These are phyloP conservation scores for Dendrocincla tyrannina DNA, from an alignment of 2,797 vertebrate genomes.

Conservation along the genomic window DNA sequence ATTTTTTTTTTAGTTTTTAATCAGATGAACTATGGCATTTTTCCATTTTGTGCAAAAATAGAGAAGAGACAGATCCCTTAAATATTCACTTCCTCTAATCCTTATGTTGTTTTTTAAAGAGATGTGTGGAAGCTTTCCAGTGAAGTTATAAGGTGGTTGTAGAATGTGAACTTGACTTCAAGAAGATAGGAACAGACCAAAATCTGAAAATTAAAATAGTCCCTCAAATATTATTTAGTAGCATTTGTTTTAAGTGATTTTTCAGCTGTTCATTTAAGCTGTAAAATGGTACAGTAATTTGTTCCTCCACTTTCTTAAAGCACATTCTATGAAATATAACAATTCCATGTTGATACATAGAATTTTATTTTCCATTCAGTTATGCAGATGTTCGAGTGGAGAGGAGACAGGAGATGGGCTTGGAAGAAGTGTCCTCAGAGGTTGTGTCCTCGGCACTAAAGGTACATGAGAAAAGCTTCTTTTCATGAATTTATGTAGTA, in stretches of 20 bases:
- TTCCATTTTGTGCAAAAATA: background rate
- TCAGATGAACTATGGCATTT: background rate
- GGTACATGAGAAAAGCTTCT: constrained; percentile 53
- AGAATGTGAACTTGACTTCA: background rate
- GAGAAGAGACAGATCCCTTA: background rate
- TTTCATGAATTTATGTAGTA: background rate
- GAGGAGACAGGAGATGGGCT: constrained; percentile 76
- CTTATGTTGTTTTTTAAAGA: background rate
- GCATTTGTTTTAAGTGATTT: background rate
- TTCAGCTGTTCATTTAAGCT: background rate
- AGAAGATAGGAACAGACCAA: background rate
- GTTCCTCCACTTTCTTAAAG: background rate
- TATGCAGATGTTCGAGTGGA: constrained; percentile 82
- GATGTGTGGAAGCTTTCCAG: background rate
- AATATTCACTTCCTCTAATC: background rate
- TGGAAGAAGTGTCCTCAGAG: constrained; percentile 76
- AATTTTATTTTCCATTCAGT: constrained; percentile 60
- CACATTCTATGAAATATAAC: background rate
- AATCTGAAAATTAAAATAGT: background rate
- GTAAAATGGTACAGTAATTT: background rate
- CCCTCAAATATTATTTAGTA: background rate
- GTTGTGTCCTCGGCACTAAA: constrained; percentile 73
- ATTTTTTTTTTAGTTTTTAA: background rate
- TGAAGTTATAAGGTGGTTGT: background rate
- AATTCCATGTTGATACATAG: background rate